These are phyloP conservation scores for Eulemur macaco DNA, from an alignment of 2,113 vertebrate species.

Conservation along the genomic window DNA sequence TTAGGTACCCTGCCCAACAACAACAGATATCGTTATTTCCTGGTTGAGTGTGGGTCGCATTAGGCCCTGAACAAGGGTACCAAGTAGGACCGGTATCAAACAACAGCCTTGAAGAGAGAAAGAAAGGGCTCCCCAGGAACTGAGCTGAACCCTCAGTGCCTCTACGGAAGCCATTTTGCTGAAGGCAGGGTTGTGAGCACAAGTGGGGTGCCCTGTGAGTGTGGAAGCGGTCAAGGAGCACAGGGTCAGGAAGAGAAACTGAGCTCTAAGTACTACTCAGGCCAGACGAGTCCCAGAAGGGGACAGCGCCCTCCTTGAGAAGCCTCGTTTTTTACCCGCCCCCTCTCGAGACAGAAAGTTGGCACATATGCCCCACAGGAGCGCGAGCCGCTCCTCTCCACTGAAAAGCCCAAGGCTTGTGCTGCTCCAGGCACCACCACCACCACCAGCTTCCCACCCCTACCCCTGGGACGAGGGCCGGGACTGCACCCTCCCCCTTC, in stretches of 20 bases:
- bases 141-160: background rate
- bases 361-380: background rate
- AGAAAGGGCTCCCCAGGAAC: background rate
- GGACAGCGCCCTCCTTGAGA: background rate
- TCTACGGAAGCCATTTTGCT: constrained; percentile 51
- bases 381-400: background rate
- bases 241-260: background rate
- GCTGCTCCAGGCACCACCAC: background rate
- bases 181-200: background rate
- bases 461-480: background rate
- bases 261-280: background rate
- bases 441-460: background rate
- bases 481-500: background rate
- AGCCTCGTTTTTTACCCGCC: background rate
- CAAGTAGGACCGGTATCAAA: constrained; percentile 1
- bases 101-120: background rate
- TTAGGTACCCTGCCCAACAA: background rate
- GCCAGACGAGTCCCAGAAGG: background rate
- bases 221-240: background rate
- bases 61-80: background rate
- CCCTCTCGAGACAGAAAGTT: background rate
- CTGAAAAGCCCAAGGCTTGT: background rate
- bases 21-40: background rate
- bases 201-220: background rate
- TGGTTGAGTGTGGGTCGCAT: background rate